phyloP scores from a whole-genome alignment of 1,140 invertebrate genomes.

The Hypothenemus hampei region DNA sequence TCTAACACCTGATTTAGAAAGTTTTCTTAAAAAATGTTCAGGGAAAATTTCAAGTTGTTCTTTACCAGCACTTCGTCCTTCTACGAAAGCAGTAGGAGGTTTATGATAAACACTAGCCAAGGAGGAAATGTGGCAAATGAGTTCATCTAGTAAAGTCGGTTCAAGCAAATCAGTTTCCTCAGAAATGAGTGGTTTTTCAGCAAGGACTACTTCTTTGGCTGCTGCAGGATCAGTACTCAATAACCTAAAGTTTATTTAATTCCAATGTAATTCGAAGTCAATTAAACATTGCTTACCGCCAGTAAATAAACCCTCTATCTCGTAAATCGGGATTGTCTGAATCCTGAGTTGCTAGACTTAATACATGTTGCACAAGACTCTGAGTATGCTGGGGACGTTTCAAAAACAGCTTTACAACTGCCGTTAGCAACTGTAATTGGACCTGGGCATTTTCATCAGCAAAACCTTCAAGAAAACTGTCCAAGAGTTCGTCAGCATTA shows the following conservation, averaged over 20 bases:
- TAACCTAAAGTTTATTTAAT: slow-evolving; percentile 47
- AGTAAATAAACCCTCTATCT: slow-evolving; percentile 99
- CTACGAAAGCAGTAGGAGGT: slow-evolving; percentile 97
- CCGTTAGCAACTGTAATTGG: slow-evolving; percentile 93
- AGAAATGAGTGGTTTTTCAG: slow-evolving; percentile 98
- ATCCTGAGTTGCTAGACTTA: slow-evolving; percentile 92
- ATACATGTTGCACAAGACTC: slow-evolving; percentile 92
- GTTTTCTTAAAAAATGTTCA: background rate
- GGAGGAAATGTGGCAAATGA: slow-evolving; percentile 98
- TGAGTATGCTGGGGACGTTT: slow-evolving; percentile 98
- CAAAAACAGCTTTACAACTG: slow-evolving; percentile 97
- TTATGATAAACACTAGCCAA: slow-evolving; percentile 99
- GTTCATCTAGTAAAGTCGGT: slow-evolving; percentile 94
- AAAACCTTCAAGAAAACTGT: slow-evolving; percentile 99
- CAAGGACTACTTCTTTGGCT: slow-evolving; percentile 98
- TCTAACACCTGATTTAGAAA: slow-evolving; percentile 36
- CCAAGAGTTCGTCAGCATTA: slow-evolving; percentile 97
- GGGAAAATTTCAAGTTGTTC: background rate
- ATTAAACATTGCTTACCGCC: slow-evolving; percentile 56
- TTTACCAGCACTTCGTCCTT: slow-evolving; percentile 56
- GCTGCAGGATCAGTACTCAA: slow-evolving; percentile 97
- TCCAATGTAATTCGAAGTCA: background rate
- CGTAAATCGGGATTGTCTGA: slow-evolving; percentile 99
- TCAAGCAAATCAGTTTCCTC: slow-evolving; percentile 99
- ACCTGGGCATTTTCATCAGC: slow-evolving; percentile 99